Conservation (phyloP, 2,113 vertebrate genomes). For the Indicator indicator region DNA sequence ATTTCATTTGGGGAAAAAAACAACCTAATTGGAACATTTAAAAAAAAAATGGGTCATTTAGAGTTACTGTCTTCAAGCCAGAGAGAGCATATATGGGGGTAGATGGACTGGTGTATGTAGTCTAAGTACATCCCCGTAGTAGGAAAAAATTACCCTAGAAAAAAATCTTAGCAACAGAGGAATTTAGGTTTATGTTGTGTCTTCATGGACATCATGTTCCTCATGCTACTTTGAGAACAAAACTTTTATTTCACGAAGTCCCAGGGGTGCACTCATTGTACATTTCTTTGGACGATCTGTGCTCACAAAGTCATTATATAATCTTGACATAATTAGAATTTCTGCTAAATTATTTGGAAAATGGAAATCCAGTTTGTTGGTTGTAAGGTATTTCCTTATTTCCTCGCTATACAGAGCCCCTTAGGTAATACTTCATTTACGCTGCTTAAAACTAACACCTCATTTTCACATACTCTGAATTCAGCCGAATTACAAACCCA, state of each 20-base stretch:
- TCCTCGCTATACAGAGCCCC: background rate
- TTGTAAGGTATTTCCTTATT: background rate
- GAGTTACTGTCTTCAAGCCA: background rate
- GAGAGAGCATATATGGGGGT: background rate
- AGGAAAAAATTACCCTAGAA: background rate
- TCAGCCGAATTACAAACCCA: background rate
- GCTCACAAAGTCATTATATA: background rate
- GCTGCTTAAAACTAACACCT: background rate
- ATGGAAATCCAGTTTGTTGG: background rate
- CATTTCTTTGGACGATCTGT: background rate
- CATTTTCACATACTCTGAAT: background rate
- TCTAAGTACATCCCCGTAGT: background rate
- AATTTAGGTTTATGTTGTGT: background rate
- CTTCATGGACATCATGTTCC: background rate
- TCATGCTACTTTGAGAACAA: background rate
- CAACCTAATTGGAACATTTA: background rate
- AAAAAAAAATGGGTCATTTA: background rate
- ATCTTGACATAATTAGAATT: conserved; percentile 7
- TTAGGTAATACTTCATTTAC: background rate
- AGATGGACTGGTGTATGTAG: background rate
- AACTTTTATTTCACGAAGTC: background rate
- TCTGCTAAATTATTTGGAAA: background rate
- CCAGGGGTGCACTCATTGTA: background rate
- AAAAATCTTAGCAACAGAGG: background rate
- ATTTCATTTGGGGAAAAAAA: background rate